phyloP scores from a whole-genome alignment of 2,888 invertebrate species.

The Thymelicus acteon region DNA sequence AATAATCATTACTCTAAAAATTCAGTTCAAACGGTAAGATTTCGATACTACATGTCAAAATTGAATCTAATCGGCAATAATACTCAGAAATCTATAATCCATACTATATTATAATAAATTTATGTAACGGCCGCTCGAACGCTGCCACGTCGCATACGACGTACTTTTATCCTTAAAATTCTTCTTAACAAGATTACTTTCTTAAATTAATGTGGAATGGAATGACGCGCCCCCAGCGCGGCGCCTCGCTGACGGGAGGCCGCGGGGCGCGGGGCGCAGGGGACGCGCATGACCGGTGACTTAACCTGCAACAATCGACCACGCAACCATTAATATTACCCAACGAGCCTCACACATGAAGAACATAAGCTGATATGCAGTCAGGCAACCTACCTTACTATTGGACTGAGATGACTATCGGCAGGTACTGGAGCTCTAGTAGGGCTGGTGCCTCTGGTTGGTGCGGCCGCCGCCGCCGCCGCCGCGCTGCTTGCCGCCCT shows the following conservation, averaged over 20 bases:
- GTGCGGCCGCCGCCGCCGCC: slow-evolving; percentile 89
- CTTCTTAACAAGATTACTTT: slow-evolving; percentile 79
- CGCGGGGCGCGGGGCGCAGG: slow-evolving; percentile 43
- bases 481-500: slow-evolving; percentile 94
- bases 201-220: slow-evolving; percentile 85
- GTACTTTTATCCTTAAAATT: slow-evolving; percentile 75
- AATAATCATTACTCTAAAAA: slow-evolving; percentile 64
- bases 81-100: slow-evolving; percentile 82
- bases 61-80: slow-evolving; percentile 81
- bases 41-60: slow-evolving; percentile 62
- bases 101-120: slow-evolving; percentile 82
- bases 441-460: slow-evolving; percentile 95
- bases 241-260: slow-evolving; percentile 53
- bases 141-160: slow-evolving; percentile 66
- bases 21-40: slow-evolving; percentile 72
- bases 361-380: too few relatives aligned
- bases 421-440: slow-evolving; percentile 85
- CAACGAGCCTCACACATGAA: too few relatives aligned
- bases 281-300: slow-evolving; percentile 80
- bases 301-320: slow-evolving; percentile 74
- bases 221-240: slow-evolving; percentile 80
- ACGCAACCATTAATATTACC: background rate
- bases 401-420: slow-evolving; percentile 80
- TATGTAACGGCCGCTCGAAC: slow-evolving; percentile 64
- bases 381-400: slow-evolving; percentile 68